phyloP scores from a whole-genome alignment of 2,888 invertebrate genomes.

The Drosophila anomelani region DNA sequence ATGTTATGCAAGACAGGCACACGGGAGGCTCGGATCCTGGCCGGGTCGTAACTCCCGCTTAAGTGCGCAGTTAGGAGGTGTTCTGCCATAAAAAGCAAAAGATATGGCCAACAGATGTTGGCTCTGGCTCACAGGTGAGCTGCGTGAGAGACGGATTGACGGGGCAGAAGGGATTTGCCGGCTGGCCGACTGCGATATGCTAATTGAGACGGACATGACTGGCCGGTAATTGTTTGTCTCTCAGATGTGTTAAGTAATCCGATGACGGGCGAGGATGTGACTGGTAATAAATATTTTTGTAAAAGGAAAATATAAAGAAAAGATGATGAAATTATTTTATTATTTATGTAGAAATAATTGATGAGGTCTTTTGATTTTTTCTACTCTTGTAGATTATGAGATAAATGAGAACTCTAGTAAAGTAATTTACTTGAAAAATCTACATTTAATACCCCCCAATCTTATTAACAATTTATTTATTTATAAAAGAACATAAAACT shows the following conservation, averaged over 20 bases:
- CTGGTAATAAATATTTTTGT: constrained; percentile 4
- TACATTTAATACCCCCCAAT: background rate
- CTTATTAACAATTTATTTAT: background rate
- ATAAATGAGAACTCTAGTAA: background rate
- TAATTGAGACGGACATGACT: constrained; percentile 42
- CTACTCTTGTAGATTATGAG: background rate
- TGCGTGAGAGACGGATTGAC: constrained; percentile 33
- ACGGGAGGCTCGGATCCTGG: constrained; percentile 33
- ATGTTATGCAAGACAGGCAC: constrained; percentile 76
- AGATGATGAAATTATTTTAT: background rate
- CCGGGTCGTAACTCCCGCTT: constrained; percentile 57
- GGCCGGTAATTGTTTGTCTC: constrained; percentile 31
- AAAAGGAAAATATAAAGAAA: background rate
- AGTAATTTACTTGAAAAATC: background rate
- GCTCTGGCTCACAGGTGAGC: constrained; percentile 6
- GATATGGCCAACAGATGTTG: constrained; percentile 32
- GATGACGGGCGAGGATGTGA: constrained; percentile 17
- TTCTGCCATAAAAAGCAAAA: constrained; percentile 42
- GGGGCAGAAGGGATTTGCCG: constrained; percentile 38
- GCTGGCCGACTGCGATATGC: constrained; percentile 39
- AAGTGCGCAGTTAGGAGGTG: constrained; percentile 62
- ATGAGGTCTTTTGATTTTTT: background rate
- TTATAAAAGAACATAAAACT: background rate
- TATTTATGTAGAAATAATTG: background rate
- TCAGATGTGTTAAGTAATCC: constrained; percentile 29